A percentile compares a stretch with the other conserved stretches of the same genome.
phyloP scores from a whole-genome alignment of 2,113 vertebrate species.

The Columba livia region DNA sequence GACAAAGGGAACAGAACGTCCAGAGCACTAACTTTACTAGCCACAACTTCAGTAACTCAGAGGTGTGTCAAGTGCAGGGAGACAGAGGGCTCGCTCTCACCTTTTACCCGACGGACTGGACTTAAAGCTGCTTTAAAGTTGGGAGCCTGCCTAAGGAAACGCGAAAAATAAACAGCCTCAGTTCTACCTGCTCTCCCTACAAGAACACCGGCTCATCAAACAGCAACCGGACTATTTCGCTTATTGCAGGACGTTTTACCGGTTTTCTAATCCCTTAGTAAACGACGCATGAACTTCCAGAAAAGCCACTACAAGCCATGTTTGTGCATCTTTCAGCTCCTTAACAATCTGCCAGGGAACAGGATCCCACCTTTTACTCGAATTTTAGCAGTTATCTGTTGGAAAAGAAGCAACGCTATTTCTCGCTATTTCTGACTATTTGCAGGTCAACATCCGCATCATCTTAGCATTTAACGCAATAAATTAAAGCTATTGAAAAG shows the following conservation, averaged over 20 bases:
- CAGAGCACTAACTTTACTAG: not conserved
- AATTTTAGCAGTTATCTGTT: not conserved
- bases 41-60: not conserved
- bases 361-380: not conserved
- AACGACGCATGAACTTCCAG: fast-evolving
- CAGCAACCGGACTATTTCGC: fast-evolving
- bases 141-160: not conserved
- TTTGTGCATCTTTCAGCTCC: not conserved
- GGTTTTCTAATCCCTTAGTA: not conserved
- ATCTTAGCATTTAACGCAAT: fast-evolving
- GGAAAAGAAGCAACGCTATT: not conserved
- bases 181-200: not conserved
- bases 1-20: not conserved
- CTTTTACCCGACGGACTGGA: not conserved
- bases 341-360: not conserved
- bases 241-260: not conserved
- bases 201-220: too few relatives aligned
- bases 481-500: not conserved
- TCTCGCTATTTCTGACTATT: not conserved
- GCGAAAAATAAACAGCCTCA: not conserved
- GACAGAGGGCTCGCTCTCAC: not conserved
- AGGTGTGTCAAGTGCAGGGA: not conserved
- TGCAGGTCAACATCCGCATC: too few relatives aligned
- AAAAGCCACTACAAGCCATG: not conserved
- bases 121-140: not conserved